Conservation (phyloP, 2,113 vertebrate species). For the Lepus europaeus region DNA sequence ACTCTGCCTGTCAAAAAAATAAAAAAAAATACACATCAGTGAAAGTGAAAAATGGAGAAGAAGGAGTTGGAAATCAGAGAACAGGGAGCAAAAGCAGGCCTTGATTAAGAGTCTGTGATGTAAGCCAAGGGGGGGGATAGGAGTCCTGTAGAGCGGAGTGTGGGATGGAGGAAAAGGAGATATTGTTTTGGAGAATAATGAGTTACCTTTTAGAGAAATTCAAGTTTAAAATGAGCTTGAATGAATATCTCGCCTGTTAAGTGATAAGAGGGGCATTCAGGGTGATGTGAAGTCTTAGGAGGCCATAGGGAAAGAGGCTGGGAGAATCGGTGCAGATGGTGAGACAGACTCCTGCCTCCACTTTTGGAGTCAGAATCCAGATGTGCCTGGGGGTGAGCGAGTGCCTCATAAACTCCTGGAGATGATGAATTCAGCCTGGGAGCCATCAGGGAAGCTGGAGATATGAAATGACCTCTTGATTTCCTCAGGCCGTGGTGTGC, state of each 20-base stretch:
- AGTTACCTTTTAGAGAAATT: not conserved
- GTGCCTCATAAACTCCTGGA: constrained; percentile 23
- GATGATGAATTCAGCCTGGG: not conserved
- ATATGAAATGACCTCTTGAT: constrained; percentile 52
- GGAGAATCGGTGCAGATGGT: not conserved
- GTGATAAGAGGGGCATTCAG: not conserved
- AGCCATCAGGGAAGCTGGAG: constrained; percentile 41
- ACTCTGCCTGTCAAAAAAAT: no score
- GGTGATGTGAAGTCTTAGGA: not conserved
- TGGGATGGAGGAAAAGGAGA: not conserved
- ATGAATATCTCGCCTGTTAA: not conserved
- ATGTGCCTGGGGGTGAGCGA: not conserved
- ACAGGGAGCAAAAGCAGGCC: not conserved
- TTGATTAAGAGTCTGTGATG: not conserved
- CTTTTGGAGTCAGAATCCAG: not conserved
- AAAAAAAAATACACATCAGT: not conserved
- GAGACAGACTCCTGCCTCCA: not conserved
- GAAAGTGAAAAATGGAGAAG: not conserved
- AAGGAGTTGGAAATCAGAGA: not conserved
- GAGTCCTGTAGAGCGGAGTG: not conserved
- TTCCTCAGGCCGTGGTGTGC: constrained; percentile 62
- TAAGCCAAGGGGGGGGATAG: not conserved
- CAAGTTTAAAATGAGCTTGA: not conserved
- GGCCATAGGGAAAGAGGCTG: not conserved
- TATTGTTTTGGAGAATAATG: not conserved